Conservation (phyloP, 2,888 invertebrate species). For the Phaonia tiefii region DNA sequence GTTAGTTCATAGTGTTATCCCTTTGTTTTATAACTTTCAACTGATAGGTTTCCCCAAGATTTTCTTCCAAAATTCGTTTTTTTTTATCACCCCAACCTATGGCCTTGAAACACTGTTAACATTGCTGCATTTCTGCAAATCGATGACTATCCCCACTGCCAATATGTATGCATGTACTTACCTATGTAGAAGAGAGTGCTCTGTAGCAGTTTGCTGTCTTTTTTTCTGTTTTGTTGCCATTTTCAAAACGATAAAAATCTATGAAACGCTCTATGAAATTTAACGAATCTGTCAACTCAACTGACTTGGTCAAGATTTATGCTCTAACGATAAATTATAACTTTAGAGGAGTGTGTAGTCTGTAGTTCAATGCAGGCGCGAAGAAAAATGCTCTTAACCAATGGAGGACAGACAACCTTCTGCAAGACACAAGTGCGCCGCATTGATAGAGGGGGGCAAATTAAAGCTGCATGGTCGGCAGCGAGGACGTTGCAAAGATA, state of each 20-base stretch:
- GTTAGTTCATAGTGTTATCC: too few species aligned
- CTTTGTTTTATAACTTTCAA: too few species aligned
- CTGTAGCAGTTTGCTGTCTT: background rate
- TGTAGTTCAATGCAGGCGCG: too few species aligned
- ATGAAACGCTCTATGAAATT: constrained; percentile 57
- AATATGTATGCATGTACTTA: background rate
- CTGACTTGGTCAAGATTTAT: constrained; percentile 66
- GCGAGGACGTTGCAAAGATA: background rate
- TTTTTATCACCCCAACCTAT: too few species aligned
- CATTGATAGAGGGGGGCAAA: too few species aligned
- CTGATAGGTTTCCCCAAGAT: too few species aligned
- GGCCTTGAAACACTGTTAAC: constrained; percentile 15
- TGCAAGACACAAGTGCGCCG: constrained; percentile 49
- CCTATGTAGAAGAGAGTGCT: constrained; percentile 17
- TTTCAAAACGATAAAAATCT: constrained; percentile 29
- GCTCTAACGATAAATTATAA: constrained; percentile 62
- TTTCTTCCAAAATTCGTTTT: too few species aligned
- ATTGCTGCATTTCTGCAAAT: background rate
- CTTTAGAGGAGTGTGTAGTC: constrained; percentile 60
- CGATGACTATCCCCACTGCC: background rate
- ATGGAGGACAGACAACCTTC: constrained; percentile 47
- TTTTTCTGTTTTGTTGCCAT: constrained; percentile 7
- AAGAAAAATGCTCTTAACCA: constrained; percentile 13
- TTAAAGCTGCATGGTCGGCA: too few species aligned
- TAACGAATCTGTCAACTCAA: constrained; percentile 67